Conservation (phyloP, 2,113 vertebrate genomes). For the Forbesichthys agassizii region DNA sequence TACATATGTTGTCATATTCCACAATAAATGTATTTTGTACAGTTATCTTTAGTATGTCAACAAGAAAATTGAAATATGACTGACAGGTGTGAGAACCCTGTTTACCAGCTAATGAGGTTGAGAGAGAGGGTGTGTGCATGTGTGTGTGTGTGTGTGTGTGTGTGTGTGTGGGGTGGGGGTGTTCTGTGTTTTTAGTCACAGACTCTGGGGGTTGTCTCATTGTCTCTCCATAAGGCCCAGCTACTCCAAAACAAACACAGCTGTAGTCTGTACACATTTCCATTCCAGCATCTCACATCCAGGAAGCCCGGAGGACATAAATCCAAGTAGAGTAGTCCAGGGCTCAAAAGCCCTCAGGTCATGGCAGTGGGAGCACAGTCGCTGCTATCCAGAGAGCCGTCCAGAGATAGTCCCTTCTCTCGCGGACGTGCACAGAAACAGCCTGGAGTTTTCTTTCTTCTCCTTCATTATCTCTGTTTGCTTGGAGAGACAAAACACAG, state of each 20-base stretch:
- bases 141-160: constrained; percentile 23
- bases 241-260: not conserved
- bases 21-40: constrained; percentile 63
- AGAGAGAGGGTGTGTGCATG: constrained; percentile 13
- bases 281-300: constrained; percentile 47
- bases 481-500: not conserved
- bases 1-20: constrained; percentile 35
- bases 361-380: too few relatives aligned
- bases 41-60: constrained; percentile 32
- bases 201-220: not conserved
- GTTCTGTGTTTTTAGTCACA: not conserved
- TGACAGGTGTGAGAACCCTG: constrained; percentile 54
- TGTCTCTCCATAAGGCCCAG: constrained; percentile 28
- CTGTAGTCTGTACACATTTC: constrained; percentile 26
- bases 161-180: constrained; percentile 4
- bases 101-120: constrained; percentile 53
- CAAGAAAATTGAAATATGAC: constrained; percentile 46
- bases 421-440: too few relatives aligned
- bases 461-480: not conserved
- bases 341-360: too few relatives aligned
- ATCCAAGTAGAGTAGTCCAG: constrained; percentile 34
- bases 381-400: too few relatives aligned
- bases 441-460: not conserved
- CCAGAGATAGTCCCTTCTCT: too few relatives aligned
- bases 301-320: constrained; percentile 33